Base-by-base conservation (phyloP, 2,888 invertebrate genomes). In the Drosophila birchii region DNA sequence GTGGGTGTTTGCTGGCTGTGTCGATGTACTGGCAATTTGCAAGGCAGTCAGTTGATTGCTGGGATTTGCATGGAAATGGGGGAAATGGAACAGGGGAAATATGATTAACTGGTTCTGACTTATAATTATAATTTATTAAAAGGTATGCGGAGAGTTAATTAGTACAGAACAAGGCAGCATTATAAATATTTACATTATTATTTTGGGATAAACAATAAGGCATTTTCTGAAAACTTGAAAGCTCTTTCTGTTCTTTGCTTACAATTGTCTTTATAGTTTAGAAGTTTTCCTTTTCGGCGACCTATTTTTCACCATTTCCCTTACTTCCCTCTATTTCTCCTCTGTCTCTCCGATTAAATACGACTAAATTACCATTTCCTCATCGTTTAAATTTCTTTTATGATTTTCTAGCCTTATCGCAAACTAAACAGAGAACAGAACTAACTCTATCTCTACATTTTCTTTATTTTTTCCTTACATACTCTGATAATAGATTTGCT, bases 301-400 rank as follows among this genome's bases (percentile, higher is more conserved):
- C 12, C 39, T 20, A 20, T 55, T n/a, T 36, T 38, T 54, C 16
- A 16, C 16, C 20, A 36, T 23, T 51, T 51, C 36, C 51, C 16
- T 20, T 3, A 20, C 20, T 60, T 41, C 11, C 11, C n/a, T 23
- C 6, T n/a, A 60, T 23, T 12, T 11, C 57, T 32, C 20, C 5
- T 7, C 32, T 11, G 1, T 7, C 32, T 11, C 20, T 60, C 4
- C 11, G 1, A n/a, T 32, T 61, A 58, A n/a, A n/a, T n/a, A n/a
- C n/a, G n/a, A n/a, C n/a, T n/a, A n/a, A n/a, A n/a, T 59, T 51
- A 64, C 23, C 41, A 64, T 64, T 66, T 66, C 64, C 51, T 64
- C 41, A n/a, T 43, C 29, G 51, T 44, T 51, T 39, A 20, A 34
- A 34, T 60, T 60, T 18, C 14, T 41, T 5, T 26, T 23, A 18